Evolutionary conservation across 2,797 vertebrate species (phyloP).

Genomic region (Ceyx erithaca): DNA sequence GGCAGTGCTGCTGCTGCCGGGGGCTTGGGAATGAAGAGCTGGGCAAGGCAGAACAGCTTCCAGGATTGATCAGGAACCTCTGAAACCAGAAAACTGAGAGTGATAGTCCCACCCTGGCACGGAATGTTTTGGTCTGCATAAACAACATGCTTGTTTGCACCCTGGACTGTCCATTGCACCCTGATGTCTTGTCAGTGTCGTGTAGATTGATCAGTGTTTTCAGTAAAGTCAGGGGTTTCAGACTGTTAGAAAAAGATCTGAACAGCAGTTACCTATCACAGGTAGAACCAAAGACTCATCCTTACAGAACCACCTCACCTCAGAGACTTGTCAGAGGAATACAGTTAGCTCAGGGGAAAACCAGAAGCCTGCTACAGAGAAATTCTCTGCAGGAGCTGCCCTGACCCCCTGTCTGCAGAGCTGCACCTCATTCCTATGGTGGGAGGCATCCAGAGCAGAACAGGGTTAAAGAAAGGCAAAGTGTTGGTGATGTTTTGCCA

Average conservation of each 20-base stretch:
- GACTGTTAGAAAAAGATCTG: not conserved
- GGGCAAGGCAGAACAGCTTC: not conserved
- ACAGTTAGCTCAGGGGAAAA: not conserved
- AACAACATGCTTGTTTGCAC: not conserved
- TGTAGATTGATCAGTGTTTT: not conserved
- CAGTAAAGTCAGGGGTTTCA: not conserved
- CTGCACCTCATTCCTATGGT: fast-evolving
- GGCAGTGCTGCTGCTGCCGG: not conserved
- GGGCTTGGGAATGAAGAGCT: not conserved
- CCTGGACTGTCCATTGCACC: not conserved
- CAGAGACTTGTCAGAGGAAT: not conserved
- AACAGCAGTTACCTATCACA: not conserved
- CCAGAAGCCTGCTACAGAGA: not conserved
- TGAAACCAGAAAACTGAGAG: not conserved
- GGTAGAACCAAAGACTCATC: not conserved
- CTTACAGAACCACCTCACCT: not conserved
- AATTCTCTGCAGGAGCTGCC: not conserved
- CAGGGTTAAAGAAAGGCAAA: not conserved
- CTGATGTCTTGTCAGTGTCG: fast-evolving
- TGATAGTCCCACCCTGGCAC: not conserved
- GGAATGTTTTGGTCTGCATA: not conserved
- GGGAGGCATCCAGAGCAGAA: not conserved
- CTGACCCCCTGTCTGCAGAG: not conserved
- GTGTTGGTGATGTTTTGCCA: not conserved
- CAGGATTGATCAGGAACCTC: not conserved